Evolutionary conservation across 2,797 vertebrate genomes (phyloP).

Genomic region (Chromobotia macracanthus): DNA sequence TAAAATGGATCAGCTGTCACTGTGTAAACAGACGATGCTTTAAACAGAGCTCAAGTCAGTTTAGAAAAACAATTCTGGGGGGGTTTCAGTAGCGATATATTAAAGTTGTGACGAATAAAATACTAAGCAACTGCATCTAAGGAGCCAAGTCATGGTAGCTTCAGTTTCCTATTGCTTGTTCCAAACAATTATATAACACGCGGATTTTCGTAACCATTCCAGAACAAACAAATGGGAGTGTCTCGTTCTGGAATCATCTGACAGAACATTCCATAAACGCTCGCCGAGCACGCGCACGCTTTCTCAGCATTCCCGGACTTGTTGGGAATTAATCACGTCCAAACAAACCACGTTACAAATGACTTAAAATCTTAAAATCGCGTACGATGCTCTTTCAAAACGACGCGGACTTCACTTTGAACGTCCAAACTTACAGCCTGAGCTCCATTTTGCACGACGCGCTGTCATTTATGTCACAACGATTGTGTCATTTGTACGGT

Average conservation of each 20-base stretch:
- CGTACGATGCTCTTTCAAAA: too few relatives aligned
- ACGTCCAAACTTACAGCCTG: not conserved
- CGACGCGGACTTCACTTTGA: not conserved
- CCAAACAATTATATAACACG: constrained; percentile 35
- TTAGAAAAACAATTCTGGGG: not conserved
- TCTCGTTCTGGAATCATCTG: constrained; percentile 41
- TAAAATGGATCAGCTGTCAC: constrained; percentile 24
- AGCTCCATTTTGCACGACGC: not conserved
- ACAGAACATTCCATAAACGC: constrained; percentile 50
- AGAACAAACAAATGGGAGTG: constrained; percentile 12
- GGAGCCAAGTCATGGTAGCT: not conserved
- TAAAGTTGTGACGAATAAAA: not conserved
- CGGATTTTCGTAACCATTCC: constrained; percentile 21
- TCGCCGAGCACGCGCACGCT: not conserved
- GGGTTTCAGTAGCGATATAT: not conserved
- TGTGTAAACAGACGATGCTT: constrained; percentile 3
- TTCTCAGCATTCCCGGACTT: not conserved
- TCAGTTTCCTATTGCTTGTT: not conserved
- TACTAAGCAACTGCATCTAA: not conserved
- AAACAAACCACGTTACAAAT: not conserved
- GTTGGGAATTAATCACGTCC: not conserved
- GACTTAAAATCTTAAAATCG: not conserved
- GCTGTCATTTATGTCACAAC: not conserved
- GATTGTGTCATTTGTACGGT: not conserved
- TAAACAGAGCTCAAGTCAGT: not conserved